phyloP scores from a whole-genome alignment of 2,888 invertebrate genomes.

The Epinotia ramella region DNA sequence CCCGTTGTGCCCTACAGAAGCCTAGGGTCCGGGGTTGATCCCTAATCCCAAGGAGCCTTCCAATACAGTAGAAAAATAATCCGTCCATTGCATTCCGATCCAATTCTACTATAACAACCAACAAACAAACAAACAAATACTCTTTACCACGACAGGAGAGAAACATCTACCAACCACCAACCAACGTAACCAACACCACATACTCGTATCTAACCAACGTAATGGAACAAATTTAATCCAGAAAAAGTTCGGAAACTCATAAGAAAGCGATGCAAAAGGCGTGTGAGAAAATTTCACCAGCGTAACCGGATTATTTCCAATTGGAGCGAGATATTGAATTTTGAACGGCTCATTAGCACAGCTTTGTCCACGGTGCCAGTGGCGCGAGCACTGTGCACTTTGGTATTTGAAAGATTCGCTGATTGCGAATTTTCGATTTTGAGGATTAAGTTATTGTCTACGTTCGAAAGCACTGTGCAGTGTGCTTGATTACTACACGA shows the following conservation, averaged over 20 bases:
- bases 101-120: neutral
- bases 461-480: neutral
- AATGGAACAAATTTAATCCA: slow-evolving; percentile 16
- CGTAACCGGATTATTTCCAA: slow-evolving; percentile 54
- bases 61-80: slow-evolving; percentile 8
- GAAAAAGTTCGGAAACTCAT: slow-evolving; percentile 32
- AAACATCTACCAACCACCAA: no score
- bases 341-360: slow-evolving; percentile 54
- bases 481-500: neutral
- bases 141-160: no score
- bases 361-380: slow-evolving; percentile 24
- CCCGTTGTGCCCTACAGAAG: no score
- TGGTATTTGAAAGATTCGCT: slow-evolving; percentile 46
- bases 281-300: slow-evolving; percentile 29
- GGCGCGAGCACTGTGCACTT: slow-evolving; percentile 29
- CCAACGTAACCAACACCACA: no score
- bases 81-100: slow-evolving; percentile 1
- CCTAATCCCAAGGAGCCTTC: neutral
- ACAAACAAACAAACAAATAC: no score
- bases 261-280: slow-evolving; percentile 22
- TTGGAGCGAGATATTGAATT: slow-evolving; percentile 53
- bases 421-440: slow-evolving; percentile 16
- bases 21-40: no score
- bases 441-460: neutral
- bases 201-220: no score